A percentile compares a stretch with the other conserved stretches of the same genome.
phyloP scores from a whole-genome alignment of 2,113 vertebrate genomes.

The Sus scrofa region T2T-Sscrofa CM000823.6:61745501-61746000 shows the following conservation, averaged over 20 bases:
- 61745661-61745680: neutral
- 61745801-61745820: conserved; percentile 34
- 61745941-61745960: conserved; percentile 73
- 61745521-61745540: neutral
- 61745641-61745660: neutral
- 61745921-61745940: conserved; percentile 59
- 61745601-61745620: neutral
- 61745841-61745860: conserved; percentile 36
- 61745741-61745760: neutral
- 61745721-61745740: conserved; percentile 42
- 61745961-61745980: conserved; percentile 77
- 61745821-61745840: neutral
- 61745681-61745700: neutral
- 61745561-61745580: conserved; percentile 6
- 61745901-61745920: conserved; percentile 37
- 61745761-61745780: neutral
- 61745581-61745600: conserved; percentile 12
- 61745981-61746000: conserved; percentile 72
- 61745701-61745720: neutral
- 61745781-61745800: conserved; percentile 8
- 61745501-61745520: neutral
- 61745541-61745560: conserved; percentile 4
- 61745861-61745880: neutral
- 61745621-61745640: conserved; percentile 27
- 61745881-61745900: conserved; percentile 49